Evolutionary conservation across 1,140 invertebrate genomes (phyloP), one percentile per base, ranked within the genome.

Genomic region (Polypedilum vanderplanki): DNA sequence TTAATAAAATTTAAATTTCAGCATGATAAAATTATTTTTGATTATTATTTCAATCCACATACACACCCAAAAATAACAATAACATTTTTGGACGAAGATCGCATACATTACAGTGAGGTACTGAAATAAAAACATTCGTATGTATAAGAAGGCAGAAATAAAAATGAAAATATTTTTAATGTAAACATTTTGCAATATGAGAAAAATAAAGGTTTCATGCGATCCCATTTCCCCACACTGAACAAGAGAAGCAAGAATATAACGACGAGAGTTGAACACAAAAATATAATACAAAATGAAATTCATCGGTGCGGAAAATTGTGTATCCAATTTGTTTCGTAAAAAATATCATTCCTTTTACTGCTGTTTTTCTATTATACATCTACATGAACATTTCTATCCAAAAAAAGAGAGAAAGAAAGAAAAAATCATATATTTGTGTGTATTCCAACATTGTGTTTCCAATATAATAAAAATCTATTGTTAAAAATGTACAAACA

Each of bases 221-320:
- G n/a, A 57, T 57, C 46, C 46, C 24, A 33, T 33, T 33, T 3
- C 24, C 46, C 46, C 10, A 57, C 46, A 57, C 12, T 8, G 41
- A 46, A 46, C 9, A 46, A 46, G 15, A 46, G 41, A 8, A 46
- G 46, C 46, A 12, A n/a, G 46, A 57, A 57, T 57, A 57, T 57
- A 57, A 57, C 46, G 12, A 57, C 46, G 12, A 57, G 46, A 57
- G 46, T 57, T 57, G 46, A 15, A 57, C 15, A 57, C 17, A 70
- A 70, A 70, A 20, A 22, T 70, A 70, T 70, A 70, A 70, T 70
- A 70, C 17, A 70, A 70, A 70, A 70, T 70, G 65, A 70, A 70
- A 70, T 70, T 70, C 17, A 70, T 9, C 18, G 65, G 65, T 22
- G 65, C 65, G 10, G 17, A 70, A 70, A 70, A 70, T 70, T 70